Percentiles rank a stretch among this genome's conserved stretches.
phyloP scores from a whole-genome alignment of 1,140 invertebrate genomes.

The Oncopeltus fasciatus region DNA sequence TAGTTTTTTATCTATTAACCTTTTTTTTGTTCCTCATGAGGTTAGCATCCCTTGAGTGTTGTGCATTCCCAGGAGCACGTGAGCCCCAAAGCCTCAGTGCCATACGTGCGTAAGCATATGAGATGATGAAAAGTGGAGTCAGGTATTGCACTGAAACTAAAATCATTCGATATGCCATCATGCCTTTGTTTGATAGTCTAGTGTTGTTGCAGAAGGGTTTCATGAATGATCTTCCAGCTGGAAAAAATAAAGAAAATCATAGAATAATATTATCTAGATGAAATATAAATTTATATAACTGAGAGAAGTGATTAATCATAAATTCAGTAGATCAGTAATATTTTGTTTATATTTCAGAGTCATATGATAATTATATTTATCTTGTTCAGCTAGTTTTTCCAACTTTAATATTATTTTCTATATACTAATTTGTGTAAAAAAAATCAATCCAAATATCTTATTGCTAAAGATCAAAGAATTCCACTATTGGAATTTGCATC shows the following conservation, averaged over 20 bases:
- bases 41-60: slow-evolving; percentile 55
- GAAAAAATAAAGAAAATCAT: slow-evolving; percentile 12
- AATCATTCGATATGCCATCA: slow-evolving; percentile 39
- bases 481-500: too few species aligned
- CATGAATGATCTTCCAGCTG: slow-evolving; percentile 22
- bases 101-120: slow-evolving; percentile 64
- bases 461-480: too few species aligned
- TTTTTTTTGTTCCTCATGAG: slow-evolving; percentile 67
- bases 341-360: too few species aligned
- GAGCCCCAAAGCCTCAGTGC: slow-evolving; percentile 58
- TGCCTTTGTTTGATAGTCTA: slow-evolving; percentile 36
- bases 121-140: slow-evolving; percentile 59
- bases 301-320: slow-evolving; percentile 1
- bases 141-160: slow-evolving; percentile 53
- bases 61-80: slow-evolving; percentile 55
- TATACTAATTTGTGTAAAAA: too few species aligned
- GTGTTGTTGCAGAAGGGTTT: slow-evolving; percentile 44
- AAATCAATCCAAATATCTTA: too few species aligned
- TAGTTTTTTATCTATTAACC: slow-evolving; percentile 34
- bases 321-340: background rate
- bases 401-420: too few species aligned
- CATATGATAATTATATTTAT: too few species aligned
- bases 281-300: background rate
- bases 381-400: too few species aligned
- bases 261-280: background rate